These are phyloP conservation scores for Theodoxus fluviatilis DNA, from an alignment of 2,888 invertebrate species.

Conservation along the genomic window DNA sequence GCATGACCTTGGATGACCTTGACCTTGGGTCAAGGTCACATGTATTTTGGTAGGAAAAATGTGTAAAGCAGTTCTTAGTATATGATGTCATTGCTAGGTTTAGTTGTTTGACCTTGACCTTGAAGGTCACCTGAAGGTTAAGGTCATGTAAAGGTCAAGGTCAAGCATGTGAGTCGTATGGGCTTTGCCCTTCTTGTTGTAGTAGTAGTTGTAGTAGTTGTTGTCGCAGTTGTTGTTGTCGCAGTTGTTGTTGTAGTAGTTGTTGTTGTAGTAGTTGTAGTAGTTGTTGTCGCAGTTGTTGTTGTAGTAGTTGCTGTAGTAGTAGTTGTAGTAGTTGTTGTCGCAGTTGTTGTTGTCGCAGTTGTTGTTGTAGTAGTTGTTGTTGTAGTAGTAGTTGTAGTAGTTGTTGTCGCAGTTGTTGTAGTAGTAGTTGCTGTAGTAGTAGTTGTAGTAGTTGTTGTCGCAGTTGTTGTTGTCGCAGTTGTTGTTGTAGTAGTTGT, in stretches of 20 bases:
- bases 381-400: slow-evolving; percentile 6
- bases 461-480: neutral
- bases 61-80: too few relatives aligned
- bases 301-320: slow-evolving; percentile 4
- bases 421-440: slow-evolving; percentile 14
- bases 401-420: slow-evolving; percentile 5
- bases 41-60: too few relatives aligned
- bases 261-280: neutral
- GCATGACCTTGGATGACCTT: too few relatives aligned
- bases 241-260: neutral
- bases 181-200: too few relatives aligned
- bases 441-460: slow-evolving; percentile 14
- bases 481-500: neutral
- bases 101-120: too few relatives aligned
- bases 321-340: slow-evolving; percentile 11
- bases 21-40: too few relatives aligned
- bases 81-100: too few relatives aligned
- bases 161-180: too few relatives aligned
- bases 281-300: neutral
- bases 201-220: slow-evolving; percentile 16
- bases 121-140: too few relatives aligned
- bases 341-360: neutral
- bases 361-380: slow-evolving; percentile 7
- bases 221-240: neutral
- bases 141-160: too few relatives aligned